These are phyloP conservation scores for Zoanthus sansibaricus DNA, from an alignment of 92 coral and sea anemone genomes.

Conservation along the genomic window DNA sequence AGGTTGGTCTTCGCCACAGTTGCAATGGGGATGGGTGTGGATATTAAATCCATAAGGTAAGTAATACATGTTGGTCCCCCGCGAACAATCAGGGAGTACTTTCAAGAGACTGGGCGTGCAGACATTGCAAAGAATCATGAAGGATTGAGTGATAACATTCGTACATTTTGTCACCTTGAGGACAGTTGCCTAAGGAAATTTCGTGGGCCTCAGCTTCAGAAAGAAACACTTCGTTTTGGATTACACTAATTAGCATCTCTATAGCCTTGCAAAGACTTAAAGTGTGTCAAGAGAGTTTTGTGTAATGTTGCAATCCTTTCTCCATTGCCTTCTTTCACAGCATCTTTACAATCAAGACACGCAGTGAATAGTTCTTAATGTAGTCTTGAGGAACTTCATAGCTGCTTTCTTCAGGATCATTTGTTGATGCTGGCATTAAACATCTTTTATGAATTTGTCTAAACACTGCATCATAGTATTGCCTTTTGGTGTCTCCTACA, in stretches of 20 bases:
- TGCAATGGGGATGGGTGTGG: constrained; percentile 78
- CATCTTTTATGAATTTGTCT: constrained; percentile 27
- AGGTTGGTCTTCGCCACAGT: constrained; percentile 72
- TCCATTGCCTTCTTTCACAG: constrained; percentile 54
- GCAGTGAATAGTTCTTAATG: constrained; percentile 30
- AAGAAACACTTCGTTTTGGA: constrained; percentile 34
- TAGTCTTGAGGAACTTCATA: constrained; percentile 5
- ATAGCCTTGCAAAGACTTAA: constrained; percentile 44
- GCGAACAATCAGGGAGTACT: constrained; percentile 58
- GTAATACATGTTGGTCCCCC: constrained; percentile 71
- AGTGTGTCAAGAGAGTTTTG: constrained; percentile 33
- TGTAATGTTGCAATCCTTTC: constrained; percentile 33
- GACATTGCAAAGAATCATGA: constrained; percentile 49
- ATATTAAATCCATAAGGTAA: constrained; percentile 47
- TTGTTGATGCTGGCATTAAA: not conserved
- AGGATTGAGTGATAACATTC: constrained; percentile 35
- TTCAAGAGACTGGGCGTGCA: constrained; percentile 74
- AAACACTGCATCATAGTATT: constrained; percentile 31
- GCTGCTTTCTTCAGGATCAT: not conserved
- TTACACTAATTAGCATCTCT: constrained; percentile 47
- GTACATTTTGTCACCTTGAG: constrained; percentile 11
- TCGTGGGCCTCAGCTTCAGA: constrained; percentile 28
- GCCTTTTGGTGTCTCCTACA: constrained; percentile 45
- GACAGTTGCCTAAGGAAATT: constrained; percentile 31
- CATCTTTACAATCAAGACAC: constrained; percentile 49